phyloP scores from a whole-genome alignment of 2,113 vertebrate genomes.

The Rhinichthys klamathensis region DNA sequence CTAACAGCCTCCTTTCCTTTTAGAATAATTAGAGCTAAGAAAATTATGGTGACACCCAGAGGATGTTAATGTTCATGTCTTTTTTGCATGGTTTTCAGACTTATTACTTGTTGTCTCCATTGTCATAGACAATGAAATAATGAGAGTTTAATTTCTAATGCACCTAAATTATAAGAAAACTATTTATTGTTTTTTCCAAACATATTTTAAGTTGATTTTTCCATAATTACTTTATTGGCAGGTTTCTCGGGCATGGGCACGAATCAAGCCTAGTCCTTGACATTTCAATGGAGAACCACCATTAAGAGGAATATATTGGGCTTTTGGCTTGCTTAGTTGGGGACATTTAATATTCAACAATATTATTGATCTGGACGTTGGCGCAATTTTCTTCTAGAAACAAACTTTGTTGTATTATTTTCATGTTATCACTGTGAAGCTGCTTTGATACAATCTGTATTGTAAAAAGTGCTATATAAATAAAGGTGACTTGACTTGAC shows the following conservation, averaged over 20 bases:
- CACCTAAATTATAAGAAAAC: background rate
- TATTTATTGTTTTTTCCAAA: background rate
- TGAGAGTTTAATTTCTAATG: background rate
- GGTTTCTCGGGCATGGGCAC: background rate
- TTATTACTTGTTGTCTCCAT: background rate
- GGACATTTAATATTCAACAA: too few relatives aligned
- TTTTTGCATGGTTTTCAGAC: constrained; percentile 20
- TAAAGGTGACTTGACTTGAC: too few relatives aligned
- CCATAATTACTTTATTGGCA: background rate
- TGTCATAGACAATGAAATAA: constrained; percentile 18
- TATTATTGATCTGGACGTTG: too few relatives aligned
- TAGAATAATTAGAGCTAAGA: constrained; percentile 40
- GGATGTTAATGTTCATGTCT: constrained; percentile 5
- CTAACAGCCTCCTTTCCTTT: constrained; percentile 39
- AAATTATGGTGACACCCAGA: constrained; percentile 16
- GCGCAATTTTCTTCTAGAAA: too few relatives aligned
- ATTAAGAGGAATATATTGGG: too few relatives aligned
- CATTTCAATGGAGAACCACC: background rate
- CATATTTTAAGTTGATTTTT: background rate
- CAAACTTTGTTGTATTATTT: too few relatives aligned
- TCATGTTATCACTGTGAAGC: too few relatives aligned
- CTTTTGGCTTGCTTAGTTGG: too few relatives aligned
- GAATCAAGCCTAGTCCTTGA: background rate
- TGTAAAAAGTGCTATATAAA: too few relatives aligned
- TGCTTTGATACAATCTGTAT: too few relatives aligned